Base-by-base conservation (phyloP, 2,797 vertebrate species). In the Myotis daubentonii region DNA sequence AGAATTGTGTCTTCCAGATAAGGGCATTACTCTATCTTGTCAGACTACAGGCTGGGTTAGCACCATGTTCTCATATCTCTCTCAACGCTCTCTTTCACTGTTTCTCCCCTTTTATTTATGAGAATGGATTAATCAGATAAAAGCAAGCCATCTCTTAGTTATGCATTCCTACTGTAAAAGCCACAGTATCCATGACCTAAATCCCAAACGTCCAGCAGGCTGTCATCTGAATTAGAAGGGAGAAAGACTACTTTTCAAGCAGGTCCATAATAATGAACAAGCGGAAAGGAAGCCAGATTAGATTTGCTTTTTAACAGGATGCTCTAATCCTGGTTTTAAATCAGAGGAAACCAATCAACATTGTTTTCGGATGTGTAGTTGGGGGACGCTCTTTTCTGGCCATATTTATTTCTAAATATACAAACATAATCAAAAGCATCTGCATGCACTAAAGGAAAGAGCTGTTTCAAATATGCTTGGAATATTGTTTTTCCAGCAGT, bases 401-500 rank as follows among this genome's bases (percentile, higher is more conserved):
- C 8, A 38, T 13, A 8, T 84, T 92, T 89, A 71, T 92, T 98
- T 97, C 75, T 74, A 95, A 76, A 89, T 8, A 90, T 62, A 65
- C 70, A 57, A 91, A 57, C 72, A 68, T 68, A 66, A 71, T 38
- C 17, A 89, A 74, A 74, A 55, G 57, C 2, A 87, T 96, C 53
- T 94, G 25, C 85, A 44, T 44, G 60, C 25, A 13, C 47, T 51
- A 85, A 88, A 72, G 85, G 93, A 75, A 76, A 96, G 0, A n/a
- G 30, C 55, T 9, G 2, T 44, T 8, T 3, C 62, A 57, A 23
- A 30, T 8, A 25, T 60, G 25, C 78, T 71, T 81, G 51, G 65
- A 41, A 71, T 74, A 57, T 41, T 93, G 13, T 72, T 92, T 82
- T 76, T 28, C 93, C 1, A 81, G 66, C 49, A 94, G 65, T n/a